Percentiles rank a stretch among this genome's conserved stretches.
Evolutionary conservation across 1,140 invertebrate genomes (phyloP).

Genomic region (Drosophila leontia): DNA sequence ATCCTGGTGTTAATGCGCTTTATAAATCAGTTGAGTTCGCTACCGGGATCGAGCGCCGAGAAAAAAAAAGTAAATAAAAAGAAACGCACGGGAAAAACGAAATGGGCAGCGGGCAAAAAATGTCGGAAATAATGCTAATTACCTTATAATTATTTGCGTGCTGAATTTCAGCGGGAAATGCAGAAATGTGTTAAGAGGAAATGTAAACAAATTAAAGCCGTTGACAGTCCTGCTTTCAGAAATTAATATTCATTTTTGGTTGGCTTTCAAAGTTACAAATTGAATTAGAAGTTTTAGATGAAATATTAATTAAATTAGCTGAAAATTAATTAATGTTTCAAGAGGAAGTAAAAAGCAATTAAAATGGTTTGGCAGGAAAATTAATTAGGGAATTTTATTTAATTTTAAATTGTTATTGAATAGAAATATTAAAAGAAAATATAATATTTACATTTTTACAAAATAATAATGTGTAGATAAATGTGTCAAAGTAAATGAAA

Average conservation of each 20-base stretch:
- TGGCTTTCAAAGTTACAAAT: not conserved
- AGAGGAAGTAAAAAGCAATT: not conserved
- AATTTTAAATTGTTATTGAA: not conserved
- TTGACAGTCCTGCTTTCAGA: slow-evolving; percentile 5
- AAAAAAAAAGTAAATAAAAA: slow-evolving; percentile 18
- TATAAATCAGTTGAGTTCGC: slow-evolving; percentile 70
- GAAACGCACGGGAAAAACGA: slow-evolving; percentile 20
- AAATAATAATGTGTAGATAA: not conserved
- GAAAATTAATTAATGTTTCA: not conserved
- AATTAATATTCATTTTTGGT: slow-evolving; percentile 14
- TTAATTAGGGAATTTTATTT: not conserved
- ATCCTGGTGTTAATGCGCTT: slow-evolving; percentile 71
- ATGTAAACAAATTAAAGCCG: slow-evolving; percentile 30
- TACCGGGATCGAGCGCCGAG: slow-evolving; percentile 20
- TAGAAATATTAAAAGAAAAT: not conserved
- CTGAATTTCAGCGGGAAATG: slow-evolving; percentile 15
- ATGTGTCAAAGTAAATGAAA: not conserved
- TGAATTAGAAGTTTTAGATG: slow-evolving; percentile 1
- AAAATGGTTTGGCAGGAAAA: not conserved
- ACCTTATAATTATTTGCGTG: slow-evolving; percentile 67
- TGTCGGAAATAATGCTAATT: slow-evolving; percentile 64
- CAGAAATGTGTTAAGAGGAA: slow-evolving; percentile 14
- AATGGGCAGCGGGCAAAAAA: slow-evolving; percentile 17
- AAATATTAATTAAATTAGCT: not conserved
- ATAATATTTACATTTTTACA: not conserved